phyloP scores from a whole-genome alignment of 2,888 invertebrate genomes.

The Acronicta psi region DNA sequence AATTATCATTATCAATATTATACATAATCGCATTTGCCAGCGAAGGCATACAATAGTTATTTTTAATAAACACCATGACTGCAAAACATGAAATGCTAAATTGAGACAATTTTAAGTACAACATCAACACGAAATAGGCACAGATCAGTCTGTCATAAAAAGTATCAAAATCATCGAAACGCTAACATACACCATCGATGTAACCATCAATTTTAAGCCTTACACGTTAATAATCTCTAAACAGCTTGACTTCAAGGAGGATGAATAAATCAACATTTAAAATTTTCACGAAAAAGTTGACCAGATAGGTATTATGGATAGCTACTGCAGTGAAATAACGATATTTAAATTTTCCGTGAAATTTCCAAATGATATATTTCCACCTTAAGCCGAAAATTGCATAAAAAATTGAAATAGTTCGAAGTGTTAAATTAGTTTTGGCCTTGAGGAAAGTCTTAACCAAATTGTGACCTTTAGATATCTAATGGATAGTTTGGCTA shows the following conservation, averaged over 20 bases:
- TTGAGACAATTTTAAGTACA: conserved; percentile 79
- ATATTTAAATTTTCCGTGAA: background rate
- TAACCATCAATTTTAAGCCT: conserved; percentile 56
- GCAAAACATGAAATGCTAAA: conserved; percentile 74
- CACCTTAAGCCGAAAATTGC: conserved; percentile 41
- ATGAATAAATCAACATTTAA: conserved; percentile 1
- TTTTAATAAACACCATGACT: conserved; percentile 72
- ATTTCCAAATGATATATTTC: background rate
- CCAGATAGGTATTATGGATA: background rate
- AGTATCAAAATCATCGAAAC: conserved; percentile 54
- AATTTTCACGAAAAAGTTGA: background rate
- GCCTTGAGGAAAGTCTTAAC: conserved; percentile 52
- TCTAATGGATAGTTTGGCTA: conserved; percentile 52
- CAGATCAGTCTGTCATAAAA: conserved; percentile 72
- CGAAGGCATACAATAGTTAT: conserved; percentile 76
- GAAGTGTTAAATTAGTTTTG: conserved; percentile 52
- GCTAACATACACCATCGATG: conserved; percentile 54
- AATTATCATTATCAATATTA: conserved; percentile 80
- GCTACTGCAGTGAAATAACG: background rate
- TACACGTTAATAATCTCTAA: conserved; percentile 56
- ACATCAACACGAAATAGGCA: conserved; percentile 72
- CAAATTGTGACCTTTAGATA: conserved; percentile 56
- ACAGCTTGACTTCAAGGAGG: conserved; percentile 37
- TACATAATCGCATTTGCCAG: conserved; percentile 82
- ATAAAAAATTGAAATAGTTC: conserved; percentile 41